Percentiles rank a stretch among this genome's conserved stretches.
Evolutionary conservation across 2,113 vertebrate species (phyloP).

Genomic region (Triplophysa rosa): DNA sequence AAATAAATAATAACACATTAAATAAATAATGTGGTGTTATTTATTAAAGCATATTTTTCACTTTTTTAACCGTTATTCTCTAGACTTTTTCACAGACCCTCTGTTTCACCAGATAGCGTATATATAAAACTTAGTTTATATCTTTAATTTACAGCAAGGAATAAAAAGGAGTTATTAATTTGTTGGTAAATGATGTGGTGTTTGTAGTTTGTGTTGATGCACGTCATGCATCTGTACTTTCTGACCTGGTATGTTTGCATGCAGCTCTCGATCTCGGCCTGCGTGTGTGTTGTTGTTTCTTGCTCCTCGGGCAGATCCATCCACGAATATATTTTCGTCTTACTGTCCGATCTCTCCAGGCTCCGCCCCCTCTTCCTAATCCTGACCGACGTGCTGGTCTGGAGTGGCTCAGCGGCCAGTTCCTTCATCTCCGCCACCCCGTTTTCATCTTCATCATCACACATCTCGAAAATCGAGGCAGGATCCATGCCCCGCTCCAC

Average conservation of each 20-base stretch:
- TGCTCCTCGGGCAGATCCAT: conserved; percentile 89
- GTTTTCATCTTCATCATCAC: conserved; percentile 84
- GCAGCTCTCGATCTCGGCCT: conserved; percentile 96
- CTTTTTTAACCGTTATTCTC: too few relatives aligned
- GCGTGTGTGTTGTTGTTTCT: conserved; percentile 79
- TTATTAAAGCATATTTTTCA: too few relatives aligned
- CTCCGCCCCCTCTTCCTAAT: conserved; percentile 68
- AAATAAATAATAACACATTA: too few relatives aligned
- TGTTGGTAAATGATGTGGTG: too few relatives aligned
- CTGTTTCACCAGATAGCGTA: too few relatives aligned
- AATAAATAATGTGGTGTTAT: too few relatives aligned
- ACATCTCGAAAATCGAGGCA: conserved; percentile 82
- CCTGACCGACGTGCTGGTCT: conserved; percentile 57
- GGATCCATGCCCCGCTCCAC: conserved; percentile 93
- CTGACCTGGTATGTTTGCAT: conserved; percentile 93
- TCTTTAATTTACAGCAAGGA: too few relatives aligned
- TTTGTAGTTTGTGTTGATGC: background rate
- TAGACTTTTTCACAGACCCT: too few relatives aligned
- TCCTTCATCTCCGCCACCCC: conserved; percentile 76
- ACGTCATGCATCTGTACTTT: background rate
- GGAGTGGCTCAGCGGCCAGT: conserved; percentile 46
- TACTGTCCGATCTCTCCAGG: conserved; percentile 70
- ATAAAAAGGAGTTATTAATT: too few relatives aligned
- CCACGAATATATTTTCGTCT: conserved; percentile 82
- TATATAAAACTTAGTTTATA: too few relatives aligned